Percentiles rank a stretch among this genome's conserved stretches.
Conservation (phyloP, 1,140 invertebrate genomes). For the Bombyx mandarina region DNA sequence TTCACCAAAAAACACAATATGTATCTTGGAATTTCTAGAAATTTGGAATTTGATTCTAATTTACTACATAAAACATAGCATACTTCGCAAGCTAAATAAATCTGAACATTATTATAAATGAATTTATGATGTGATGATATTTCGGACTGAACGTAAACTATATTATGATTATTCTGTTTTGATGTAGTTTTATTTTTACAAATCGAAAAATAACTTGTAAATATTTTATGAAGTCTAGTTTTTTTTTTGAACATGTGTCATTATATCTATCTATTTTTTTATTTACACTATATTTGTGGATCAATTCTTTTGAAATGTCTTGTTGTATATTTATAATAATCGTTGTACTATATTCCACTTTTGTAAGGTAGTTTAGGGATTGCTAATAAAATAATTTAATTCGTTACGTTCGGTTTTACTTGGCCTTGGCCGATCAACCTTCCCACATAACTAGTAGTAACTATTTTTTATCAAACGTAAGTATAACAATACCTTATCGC, state of each 20-base stretch:
- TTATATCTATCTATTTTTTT: slow-evolving; percentile 40
- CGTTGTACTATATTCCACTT: slow-evolving; percentile 57
- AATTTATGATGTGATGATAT: slow-evolving; percentile 55
- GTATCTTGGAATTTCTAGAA: no score
- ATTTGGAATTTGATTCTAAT: no score
- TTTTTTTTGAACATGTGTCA: slow-evolving; percentile 26
- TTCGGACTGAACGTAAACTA: slow-evolving; percentile 48
- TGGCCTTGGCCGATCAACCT: not conserved
- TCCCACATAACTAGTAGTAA: no score
- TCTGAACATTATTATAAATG: slow-evolving; percentile 18
- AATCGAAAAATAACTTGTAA: slow-evolving; percentile 38
- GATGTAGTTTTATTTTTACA: slow-evolving; percentile 38
- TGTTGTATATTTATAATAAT: slow-evolving; percentile 47
- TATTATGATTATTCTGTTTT: slow-evolving; percentile 25
- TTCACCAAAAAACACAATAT: not conserved
- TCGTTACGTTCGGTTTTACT: slow-evolving; percentile 24
- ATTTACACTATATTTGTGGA: slow-evolving; percentile 36
- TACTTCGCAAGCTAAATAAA: not conserved
- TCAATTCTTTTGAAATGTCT: slow-evolving; percentile 56
- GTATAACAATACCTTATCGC: not conserved
- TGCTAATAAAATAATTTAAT: slow-evolving; percentile 33
- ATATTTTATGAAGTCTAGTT: slow-evolving; percentile 29
- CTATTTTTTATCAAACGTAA: slow-evolving; percentile 3
- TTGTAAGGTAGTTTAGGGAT: slow-evolving; percentile 22
- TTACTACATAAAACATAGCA: not conserved